Evolutionary conservation across 2,888 invertebrate species (phyloP).

Genomic region (Leucozona laternaria): DNA sequence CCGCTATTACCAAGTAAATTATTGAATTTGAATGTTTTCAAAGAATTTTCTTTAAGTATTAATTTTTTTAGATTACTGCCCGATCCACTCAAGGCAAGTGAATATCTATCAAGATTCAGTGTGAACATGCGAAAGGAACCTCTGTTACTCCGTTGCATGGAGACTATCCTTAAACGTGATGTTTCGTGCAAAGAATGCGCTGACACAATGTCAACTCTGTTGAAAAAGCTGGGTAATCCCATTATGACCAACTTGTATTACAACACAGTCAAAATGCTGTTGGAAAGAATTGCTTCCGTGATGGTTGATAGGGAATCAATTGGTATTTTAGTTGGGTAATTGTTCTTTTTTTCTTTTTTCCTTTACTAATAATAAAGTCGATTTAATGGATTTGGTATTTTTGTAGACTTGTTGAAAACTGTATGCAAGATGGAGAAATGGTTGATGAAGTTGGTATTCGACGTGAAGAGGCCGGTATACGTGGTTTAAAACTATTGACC

Average conservation of each 20-base stretch:
- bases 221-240: constrained; percentile 97
- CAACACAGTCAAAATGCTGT: constrained; percentile 96
- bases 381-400: background rate
- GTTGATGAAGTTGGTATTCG: constrained; percentile 92
- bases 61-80: constrained; percentile 89
- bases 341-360: background rate
- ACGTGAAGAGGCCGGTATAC: constrained; percentile 92
- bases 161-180: constrained; percentile 93
- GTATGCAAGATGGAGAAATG: constrained; percentile 88
- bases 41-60: background rate
- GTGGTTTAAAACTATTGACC: constrained; percentile 94
- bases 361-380: too few relatives aligned
- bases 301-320: constrained; percentile 97
- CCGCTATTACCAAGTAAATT: constrained; percentile 82
- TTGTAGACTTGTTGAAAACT: constrained; percentile 86
- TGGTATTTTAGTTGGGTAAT: constrained; percentile 87
- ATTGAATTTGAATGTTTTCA: background rate
- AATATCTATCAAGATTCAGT: constrained; percentile 93
- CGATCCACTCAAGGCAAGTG: constrained; percentile 95
- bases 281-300: constrained; percentile 97
- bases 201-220: constrained; percentile 91
- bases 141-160: constrained; percentile 90
- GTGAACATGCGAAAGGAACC: constrained; percentile 90
- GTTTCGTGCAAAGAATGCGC: constrained; percentile 97
- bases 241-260: constrained; percentile 98